Base-by-base conservation (phyloP, 2,113 vertebrate genomes). In the Ranitomeya variabilis region DNA sequence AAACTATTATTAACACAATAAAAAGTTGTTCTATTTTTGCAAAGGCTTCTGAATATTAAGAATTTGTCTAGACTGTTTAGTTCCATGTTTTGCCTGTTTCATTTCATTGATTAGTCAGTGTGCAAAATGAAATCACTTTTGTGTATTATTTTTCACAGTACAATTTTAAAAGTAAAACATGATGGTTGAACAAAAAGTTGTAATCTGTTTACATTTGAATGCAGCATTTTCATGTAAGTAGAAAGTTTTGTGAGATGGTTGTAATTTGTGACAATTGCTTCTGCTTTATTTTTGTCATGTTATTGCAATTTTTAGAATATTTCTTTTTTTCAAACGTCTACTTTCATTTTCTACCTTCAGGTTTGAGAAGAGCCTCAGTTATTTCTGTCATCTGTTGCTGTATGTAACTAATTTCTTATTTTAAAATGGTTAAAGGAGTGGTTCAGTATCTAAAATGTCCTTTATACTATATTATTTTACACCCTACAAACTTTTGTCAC, bases 1-100 rank as follows among this genome's bases (percentile, higher is more conserved):
- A 73, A 62, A 62, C 23, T 55, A 51, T 18, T 59, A 57, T 76
- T 45, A 74, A 73, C 69, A 8, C 18, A 57, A 31, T 26, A 19
- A 1, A n/a, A 85, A 71, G 57, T 85, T 54, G 76, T n/a, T n/a
- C 73, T 85, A 85, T 76, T 85, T 85, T 76, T 18, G 54, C 69
- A 60, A 73, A 57, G 71, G 18, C 13, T 52, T 51, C 14, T 54
- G 21, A 86, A 86, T 51, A 78, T 78, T 19, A 18, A 64, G 78
- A 78, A 31, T 52, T 16, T 66, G n/a, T 52, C 59, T 57, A 7
- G 31, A 37, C 31, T 86, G 52, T 79, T n/a, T 67, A 54, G 74
- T 79, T 86, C 12, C 54, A 19, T 21, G 54, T 31, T 26, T 45
- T 76, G 76, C 69, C 21, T 60, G 26, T 78, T 86, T 79, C 73